These are phyloP conservation scores for Leptosomus discolor DNA, from an alignment of 2,113 vertebrate genomes.

Conservation along the genomic window DNA sequence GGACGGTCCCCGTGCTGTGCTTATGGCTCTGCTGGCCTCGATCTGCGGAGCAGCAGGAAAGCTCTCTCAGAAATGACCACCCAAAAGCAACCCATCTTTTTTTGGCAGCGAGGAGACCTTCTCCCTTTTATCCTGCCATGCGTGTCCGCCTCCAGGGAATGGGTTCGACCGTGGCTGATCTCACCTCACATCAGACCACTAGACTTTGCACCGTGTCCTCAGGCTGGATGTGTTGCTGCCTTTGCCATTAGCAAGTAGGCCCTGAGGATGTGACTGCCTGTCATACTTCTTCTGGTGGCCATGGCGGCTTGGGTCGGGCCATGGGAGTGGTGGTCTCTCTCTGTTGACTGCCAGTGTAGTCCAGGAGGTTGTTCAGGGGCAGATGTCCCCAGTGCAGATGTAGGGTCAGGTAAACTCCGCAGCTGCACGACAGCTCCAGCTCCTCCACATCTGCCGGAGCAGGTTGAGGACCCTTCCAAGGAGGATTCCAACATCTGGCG, in stretches of 20 bases:
- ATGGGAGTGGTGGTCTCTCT: background rate
- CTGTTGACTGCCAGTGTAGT: background rate
- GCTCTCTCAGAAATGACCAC: background rate
- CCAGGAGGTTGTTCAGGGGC: background rate
- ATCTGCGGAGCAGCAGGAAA: background rate
- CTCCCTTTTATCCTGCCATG: background rate
- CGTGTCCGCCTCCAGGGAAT: background rate
- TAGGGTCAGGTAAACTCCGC: background rate
- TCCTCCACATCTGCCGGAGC: background rate
- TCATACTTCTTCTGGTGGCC: background rate
- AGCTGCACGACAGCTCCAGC: background rate
- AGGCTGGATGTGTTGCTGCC: background rate
- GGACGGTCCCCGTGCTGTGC: background rate
- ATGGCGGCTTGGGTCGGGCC: background rate
- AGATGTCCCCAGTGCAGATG: background rate
- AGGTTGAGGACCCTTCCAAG: background rate
- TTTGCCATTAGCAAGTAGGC: background rate
- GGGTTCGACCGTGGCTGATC: background rate
- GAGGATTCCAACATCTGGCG: background rate
- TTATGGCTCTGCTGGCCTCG: background rate
- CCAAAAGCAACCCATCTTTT: background rate
- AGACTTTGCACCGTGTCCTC: background rate
- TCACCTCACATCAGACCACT: background rate
- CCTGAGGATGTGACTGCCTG: background rate
- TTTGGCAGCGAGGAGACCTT: background rate